Evolutionary conservation across 2,888 invertebrate species (phyloP), one percentile per base, ranked within the genome.

Genomic region (Campoletis raptor): DNA sequence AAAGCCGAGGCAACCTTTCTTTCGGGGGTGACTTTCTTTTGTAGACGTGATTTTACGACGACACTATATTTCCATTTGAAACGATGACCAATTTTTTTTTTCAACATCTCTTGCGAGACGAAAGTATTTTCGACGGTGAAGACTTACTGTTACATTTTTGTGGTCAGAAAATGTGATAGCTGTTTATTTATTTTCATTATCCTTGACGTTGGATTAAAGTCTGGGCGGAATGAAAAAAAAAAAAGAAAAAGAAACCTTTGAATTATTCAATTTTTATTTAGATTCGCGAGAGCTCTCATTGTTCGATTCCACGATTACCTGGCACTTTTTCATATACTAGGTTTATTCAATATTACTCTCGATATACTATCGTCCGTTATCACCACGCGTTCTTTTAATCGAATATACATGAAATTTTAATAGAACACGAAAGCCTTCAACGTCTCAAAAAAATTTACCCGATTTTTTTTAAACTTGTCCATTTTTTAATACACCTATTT

Each of bases 191-290:
- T 67, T 42, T 69, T 36, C 12, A 64, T 64, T 21, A 42, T 69
- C 42, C n/a, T 40, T n/a, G 42, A 69, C 21, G 21, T 42, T 21
- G 67, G 8, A 42, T 42, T 21, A 10, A 12, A 42, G 40, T 42
- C 40, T 24, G 42, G 21, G 21, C 9, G 9, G 21, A 42, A 21
- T 69, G 12, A 30, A 30, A 30, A 30, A 3, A 30, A 30, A 30
- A 30, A 30, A 30, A 30, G 30, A 30, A 30, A 30, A 10, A 42
- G n/a, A 8, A 21, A 42, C 61, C 21, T 10, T 42, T 69, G 67
- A 69, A 69, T 69, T 69, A 69, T 69, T 69, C 67, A 69, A 69
- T 21, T 42, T 69, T 69, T 69, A 69, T 69, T 42, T 10, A 69
- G 21, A 69, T 42, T 42, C 42, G 40, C n/a, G 40, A 12, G 21